Percentiles rank a stretch among this genome's conserved stretches.
Conservation (phyloP, 2,888 invertebrate species). For the Xanthostigma xanthostigma region DNA sequence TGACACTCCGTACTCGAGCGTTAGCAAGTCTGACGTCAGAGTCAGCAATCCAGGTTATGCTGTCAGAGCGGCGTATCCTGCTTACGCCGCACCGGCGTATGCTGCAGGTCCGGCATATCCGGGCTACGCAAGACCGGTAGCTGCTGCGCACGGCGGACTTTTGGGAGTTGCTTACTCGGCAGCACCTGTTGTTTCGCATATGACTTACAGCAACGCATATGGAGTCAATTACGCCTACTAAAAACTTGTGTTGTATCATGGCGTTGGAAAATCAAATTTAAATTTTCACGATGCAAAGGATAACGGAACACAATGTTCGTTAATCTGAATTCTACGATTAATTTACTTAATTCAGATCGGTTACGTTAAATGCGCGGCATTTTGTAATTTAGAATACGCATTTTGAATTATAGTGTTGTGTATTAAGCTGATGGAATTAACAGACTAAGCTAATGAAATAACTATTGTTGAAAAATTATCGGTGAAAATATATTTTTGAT, state of each 20-base stretch:
- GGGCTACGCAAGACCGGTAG: slow-evolving; percentile 27
- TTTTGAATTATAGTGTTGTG: no score
- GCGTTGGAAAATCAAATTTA: not conserved
- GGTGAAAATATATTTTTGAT: no score
- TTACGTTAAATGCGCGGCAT: no score
- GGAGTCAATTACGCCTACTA: slow-evolving; percentile 41
- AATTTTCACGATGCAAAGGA: no score
- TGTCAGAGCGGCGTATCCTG: slow-evolving; percentile 3
- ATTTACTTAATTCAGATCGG: no score
- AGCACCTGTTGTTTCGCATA: slow-evolving; percentile 43
- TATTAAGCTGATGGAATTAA: no score
- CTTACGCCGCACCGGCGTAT: slow-evolving; percentile 9
- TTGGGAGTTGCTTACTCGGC: slow-evolving; percentile 44
- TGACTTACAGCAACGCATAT: slow-evolving; percentile 39
- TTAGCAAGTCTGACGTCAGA: slow-evolving; percentile 53
- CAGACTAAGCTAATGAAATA: no score
- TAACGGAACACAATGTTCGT: no score
- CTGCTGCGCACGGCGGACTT: slow-evolving; percentile 24
- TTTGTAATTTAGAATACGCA: no score
- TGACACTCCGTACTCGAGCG: slow-evolving; percentile 57
- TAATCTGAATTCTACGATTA: no score
- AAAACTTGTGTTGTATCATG: slow-evolving; percentile 10
- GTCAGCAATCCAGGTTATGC: slow-evolving; percentile 44
- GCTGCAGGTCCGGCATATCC: slow-evolving; percentile 13
- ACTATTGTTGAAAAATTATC: no score